A percentile compares a stretch with the other conserved stretches of the same genome.
These are phyloP conservation scores for Panthera tigris DNA, from an alignment of 2,113 vertebrate genomes.

Conservation along the genomic window DNA sequence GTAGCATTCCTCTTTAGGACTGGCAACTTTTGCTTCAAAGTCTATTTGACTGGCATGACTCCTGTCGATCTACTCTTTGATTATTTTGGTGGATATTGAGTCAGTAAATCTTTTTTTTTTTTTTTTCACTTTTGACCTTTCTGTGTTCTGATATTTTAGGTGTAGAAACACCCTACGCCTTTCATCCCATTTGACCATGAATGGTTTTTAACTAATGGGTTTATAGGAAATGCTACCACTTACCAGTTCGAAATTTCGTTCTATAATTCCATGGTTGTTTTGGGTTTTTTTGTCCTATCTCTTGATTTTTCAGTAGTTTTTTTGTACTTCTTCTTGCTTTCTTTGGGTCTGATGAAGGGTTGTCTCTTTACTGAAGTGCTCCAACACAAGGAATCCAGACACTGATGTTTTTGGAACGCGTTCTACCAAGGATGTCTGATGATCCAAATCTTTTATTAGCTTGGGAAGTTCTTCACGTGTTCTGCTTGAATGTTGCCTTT, in stretches of 20 bases:
- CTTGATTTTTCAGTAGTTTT: background rate
- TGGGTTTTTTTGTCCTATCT: background rate
- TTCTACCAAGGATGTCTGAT: background rate
- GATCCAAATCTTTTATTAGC: background rate
- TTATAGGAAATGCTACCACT: background rate
- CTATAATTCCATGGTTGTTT: background rate
- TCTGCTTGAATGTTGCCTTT: background rate
- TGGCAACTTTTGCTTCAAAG: background rate
- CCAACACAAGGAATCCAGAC: background rate
- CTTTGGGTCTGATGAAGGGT: background rate
- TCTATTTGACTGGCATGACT: background rate
- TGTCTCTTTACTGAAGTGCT: background rate
- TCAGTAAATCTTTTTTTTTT: background rate
- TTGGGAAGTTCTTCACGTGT: background rate
- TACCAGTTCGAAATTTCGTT: background rate
- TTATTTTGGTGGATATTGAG: background rate
- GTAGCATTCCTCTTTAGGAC: background rate
- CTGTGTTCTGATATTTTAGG: background rate
- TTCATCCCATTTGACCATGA: background rate
- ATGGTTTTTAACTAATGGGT: slow-evolving; percentile 4
- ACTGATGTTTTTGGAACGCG: background rate
- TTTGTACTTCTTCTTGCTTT: background rate
- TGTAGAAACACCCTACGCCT: background rate
- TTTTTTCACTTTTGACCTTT: slow-evolving; percentile 3
- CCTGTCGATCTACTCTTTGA: background rate